A percentile compares a stretch with the other conserved stretches of the same genome.
These are phyloP conservation scores for human DNA, from an alignment of 2,113 vertebrate species.

Conservation along the genomic window GRCh38 chr7:40545501-40546000, in stretches of 20 bases:
- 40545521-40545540: constrained; percentile 68
- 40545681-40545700: constrained; percentile 59
- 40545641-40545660: constrained; percentile 34
- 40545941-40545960: constrained; percentile 25
- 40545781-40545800: neutral
- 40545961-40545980: neutral
- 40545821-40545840: neutral
- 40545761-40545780: neutral
- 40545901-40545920: neutral
- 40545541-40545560: constrained; percentile 68
- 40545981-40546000: neutral
- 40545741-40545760: constrained; percentile 37
- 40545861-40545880: neutral
- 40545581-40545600: constrained; percentile 52
- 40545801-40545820: constrained; percentile 45
- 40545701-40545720: neutral
- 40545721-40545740: neutral
- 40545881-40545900: neutral
- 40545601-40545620: constrained; percentile 53
- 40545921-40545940: constrained; percentile 38
- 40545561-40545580: constrained; percentile 51
- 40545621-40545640: constrained; percentile 50
- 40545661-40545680: constrained; percentile 40
- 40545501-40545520: constrained; percentile 64
- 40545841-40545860: neutral